A percentile compares a stretch with the other conserved stretches of the same genome.
Evolutionary conservation across 2,113 vertebrate genomes (phyloP).

Genomic region (Porphyrio hochstetteri): DNA sequence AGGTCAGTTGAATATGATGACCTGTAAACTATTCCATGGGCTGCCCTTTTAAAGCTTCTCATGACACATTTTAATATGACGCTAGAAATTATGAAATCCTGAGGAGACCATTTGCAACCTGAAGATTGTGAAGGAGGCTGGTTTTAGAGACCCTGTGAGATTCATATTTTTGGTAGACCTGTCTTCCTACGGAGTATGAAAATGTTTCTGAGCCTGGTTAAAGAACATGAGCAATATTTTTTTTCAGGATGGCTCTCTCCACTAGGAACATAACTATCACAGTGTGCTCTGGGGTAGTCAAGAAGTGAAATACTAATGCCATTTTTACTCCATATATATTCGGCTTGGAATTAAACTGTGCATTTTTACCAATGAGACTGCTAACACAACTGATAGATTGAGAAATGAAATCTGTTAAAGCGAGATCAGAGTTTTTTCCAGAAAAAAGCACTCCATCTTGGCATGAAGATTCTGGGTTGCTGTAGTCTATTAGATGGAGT

Average conservation of each 20-base stretch:
- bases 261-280: slow-evolving; percentile 11
- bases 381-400: background rate
- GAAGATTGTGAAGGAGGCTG: background rate
- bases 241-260: background rate
- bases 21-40: background rate
- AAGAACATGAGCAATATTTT: slow-evolving; percentile 13
- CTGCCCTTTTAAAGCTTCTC: background rate
- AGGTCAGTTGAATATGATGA: background rate
- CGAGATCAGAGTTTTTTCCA: background rate
- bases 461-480: background rate
- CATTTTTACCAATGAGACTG: background rate
- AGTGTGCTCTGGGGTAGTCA: slow-evolving; percentile 7
- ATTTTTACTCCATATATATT: slow-evolving; percentile 16
- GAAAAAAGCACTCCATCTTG: background rate
- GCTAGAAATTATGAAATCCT: background rate
- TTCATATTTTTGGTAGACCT: slow-evolving; percentile 25
- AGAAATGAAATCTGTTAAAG: slow-evolving; percentile 17
- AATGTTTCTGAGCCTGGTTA: slow-evolving; percentile 50
- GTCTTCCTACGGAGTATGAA: background rate
- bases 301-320: slow-evolving; percentile 35
- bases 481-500: background rate
- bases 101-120: background rate
- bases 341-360: slow-evolving; percentile 25
- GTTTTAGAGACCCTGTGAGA: background rate
- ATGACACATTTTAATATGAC: background rate